phyloP scores from a whole-genome alignment of 2,113 vertebrate genomes.

The Eulemur rufifrons region DNA sequence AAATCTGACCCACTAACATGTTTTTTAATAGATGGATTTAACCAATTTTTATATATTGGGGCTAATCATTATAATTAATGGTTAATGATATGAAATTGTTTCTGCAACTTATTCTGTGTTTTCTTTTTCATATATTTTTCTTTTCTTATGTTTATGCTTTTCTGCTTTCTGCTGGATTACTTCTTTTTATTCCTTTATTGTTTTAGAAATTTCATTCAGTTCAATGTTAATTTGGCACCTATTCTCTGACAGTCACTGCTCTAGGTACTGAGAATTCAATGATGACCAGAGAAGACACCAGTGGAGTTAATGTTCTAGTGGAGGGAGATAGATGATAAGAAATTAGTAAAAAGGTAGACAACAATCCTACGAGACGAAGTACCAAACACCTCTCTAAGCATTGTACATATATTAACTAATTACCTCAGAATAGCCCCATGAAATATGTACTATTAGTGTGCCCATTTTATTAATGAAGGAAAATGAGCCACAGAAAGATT shows the following conservation, averaged over 20 bases:
- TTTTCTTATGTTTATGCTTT: background rate
- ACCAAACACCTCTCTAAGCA: background rate
- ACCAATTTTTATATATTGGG: background rate
- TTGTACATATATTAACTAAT: background rate
- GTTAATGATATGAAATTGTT: slow-evolving; percentile 4
- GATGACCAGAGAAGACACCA: background rate
- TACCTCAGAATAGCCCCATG: background rate
- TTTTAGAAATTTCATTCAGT: background rate
- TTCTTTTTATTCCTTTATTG: background rate
- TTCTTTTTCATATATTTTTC: background rate
- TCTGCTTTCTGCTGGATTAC: background rate
- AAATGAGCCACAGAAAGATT: background rate
- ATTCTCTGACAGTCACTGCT: background rate
- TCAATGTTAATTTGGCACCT: background rate
- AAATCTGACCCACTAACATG: background rate
- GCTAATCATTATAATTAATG: background rate
- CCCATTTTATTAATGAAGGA: background rate
- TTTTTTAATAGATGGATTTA: background rate
- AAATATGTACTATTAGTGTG: background rate
- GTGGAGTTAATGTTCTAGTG: background rate
- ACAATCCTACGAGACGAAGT: background rate
- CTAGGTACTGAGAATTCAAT: background rate
- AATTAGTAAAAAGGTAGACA: background rate
- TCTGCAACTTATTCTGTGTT: slow-evolving; percentile 1
- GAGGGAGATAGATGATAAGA: background rate